Evolutionary conservation across 2,888 invertebrate genomes (phyloP).

Genomic region (Hymenopus coronatus): DNA sequence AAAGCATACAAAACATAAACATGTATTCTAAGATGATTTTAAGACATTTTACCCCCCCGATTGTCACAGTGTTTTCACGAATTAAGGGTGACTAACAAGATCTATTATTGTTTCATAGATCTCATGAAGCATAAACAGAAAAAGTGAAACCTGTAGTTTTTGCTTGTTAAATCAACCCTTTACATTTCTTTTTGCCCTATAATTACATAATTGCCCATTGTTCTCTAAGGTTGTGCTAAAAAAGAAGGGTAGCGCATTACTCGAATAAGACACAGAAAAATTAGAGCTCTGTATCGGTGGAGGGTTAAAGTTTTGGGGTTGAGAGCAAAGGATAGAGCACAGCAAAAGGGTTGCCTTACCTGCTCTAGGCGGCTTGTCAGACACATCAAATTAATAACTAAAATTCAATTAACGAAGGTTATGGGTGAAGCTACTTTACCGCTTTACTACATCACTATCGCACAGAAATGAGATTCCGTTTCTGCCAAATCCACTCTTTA

Average conservation of each 20-base stretch:
- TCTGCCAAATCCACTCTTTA: slow-evolving; percentile 21
- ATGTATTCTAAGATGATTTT: no score
- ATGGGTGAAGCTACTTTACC: slow-evolving; percentile 21
- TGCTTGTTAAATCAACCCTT: neutral
- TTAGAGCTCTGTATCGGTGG: neutral
- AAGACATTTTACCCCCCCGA: no score
- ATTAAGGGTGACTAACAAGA: neutral
- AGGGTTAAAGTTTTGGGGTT: neutral
- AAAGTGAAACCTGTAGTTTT: neutral
- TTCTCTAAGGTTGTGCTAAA: neutral
- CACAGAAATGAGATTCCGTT: neutral
- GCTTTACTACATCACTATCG: slow-evolving; percentile 16
- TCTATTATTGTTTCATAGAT: neutral
- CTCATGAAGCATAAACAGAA: neutral
- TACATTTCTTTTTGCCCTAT: neutral
- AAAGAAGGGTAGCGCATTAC: neutral
- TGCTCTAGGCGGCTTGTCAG: neutral
- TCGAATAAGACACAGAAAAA: slow-evolving; percentile 7
- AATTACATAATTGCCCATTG: neutral
- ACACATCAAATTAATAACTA: slow-evolving; percentile 30
- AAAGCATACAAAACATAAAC: no score
- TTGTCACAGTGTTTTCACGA: neutral
- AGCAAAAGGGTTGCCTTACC: neutral
- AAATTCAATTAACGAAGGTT: slow-evolving; percentile 32
- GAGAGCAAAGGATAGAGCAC: neutral